Base-by-base conservation (phyloP, 2,113 vertebrate species). In the Procavia capensis region DNA sequence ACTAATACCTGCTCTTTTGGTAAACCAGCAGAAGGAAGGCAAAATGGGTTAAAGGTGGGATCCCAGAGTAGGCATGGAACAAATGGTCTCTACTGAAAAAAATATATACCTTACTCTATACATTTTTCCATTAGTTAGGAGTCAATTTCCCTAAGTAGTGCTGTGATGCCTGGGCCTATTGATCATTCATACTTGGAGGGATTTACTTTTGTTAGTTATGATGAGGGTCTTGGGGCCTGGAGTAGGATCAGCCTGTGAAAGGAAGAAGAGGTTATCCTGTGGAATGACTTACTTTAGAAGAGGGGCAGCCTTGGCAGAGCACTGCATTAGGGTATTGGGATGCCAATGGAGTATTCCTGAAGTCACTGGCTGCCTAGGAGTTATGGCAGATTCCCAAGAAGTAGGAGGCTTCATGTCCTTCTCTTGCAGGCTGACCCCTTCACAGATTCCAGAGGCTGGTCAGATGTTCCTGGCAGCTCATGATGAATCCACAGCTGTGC, bases 201-300 rank as follows among this genome's bases (percentile, higher is more conserved):
- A 43, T 88, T 95, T 88, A 76, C 14, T 72, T 92, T 82, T 66
- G 59, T 93, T 85, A 90, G 31, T 82, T 74, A 78, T 88, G 31
- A 22, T 27, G 27, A 94, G 25, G 29, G 66, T 22, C 34, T 76
- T 45, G 70, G 47, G 50, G 64, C 13, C 24, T 72, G 87, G 39
- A 81, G 8, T 92, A 20, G 2, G 31, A 61, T 92, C 25, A 66
- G 22, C 14, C 25, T 10, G 29, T 68, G 13, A 81, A 8, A 36
- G 43, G 66, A 84, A 47, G 57, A 50, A 29, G 39, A 50, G n/a
- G n/a, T 86, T 86, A 41, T 68, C 84, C 78, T 59, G 22, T 93
- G 10, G 45, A 20, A 13, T 74, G 3, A 31, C 47, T 89, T 83
- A 39, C 4, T 89, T 96, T 87, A 70, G 50, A 83, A 85, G 68